These are phyloP conservation scores for Madoqua kirkii DNA, from an alignment of 2,113 vertebrate genomes.

Conservation along the genomic window DNA sequence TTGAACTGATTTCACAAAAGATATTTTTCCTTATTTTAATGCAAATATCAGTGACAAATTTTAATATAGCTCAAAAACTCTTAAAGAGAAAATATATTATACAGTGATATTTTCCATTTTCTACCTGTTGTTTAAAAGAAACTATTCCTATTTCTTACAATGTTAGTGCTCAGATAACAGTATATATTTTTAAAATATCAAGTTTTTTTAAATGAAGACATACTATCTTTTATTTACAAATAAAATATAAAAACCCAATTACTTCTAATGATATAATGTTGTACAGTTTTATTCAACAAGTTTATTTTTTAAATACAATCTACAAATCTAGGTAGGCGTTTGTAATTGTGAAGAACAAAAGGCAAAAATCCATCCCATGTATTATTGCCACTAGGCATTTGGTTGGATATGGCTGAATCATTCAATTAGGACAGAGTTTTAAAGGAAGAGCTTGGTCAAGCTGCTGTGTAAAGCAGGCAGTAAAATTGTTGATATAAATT, in stretches of 20 bases:
- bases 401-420: not conserved
- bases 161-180: not conserved
- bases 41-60: not conserved
- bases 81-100: not conserved
- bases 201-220: not conserved
- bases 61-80: not conserved
- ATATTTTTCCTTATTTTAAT: slow-evolving; percentile 7
- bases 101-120: not conserved
- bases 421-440: not conserved
- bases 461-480: not conserved
- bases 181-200: not conserved
- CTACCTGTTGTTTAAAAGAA: not conserved
- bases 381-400: not conserved
- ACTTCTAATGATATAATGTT: not conserved
- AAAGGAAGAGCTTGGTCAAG: not conserved
- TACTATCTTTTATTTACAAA: not conserved
- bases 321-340: not conserved
- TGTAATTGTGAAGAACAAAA: not conserved
- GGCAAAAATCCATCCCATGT: not conserved
- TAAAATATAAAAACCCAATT: not conserved
- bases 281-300: not conserved
- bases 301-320: not conserved
- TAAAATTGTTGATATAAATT: not conserved
- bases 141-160: not conserved
- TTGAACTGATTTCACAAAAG: not conserved